Evolutionary conservation across 2,113 vertebrate genomes (phyloP).

Genomic region (Xiphophorus couchianus): DNA sequence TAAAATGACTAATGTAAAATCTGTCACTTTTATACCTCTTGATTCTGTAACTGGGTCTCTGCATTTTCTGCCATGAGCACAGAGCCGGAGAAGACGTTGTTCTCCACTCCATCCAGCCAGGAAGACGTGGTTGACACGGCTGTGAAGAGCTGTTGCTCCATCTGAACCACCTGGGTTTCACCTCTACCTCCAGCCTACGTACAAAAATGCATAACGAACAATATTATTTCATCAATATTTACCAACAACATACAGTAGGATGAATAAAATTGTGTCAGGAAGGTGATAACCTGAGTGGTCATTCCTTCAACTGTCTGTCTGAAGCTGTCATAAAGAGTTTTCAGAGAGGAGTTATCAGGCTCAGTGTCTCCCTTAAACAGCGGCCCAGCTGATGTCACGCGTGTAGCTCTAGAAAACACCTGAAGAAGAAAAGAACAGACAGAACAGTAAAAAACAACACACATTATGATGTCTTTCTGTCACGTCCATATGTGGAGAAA

Average conservation of each 20-base stretch:
- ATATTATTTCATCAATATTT: background rate
- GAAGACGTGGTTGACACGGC: slow-evolving; percentile 84
- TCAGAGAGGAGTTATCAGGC: slow-evolving; percentile 80
- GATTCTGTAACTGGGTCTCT: slow-evolving; percentile 84
- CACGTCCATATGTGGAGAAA: no score
- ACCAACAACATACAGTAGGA: background rate
- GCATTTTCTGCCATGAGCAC: slow-evolving; percentile 84
- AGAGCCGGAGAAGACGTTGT: slow-evolving; percentile 82
- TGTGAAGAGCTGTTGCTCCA: slow-evolving; percentile 88
- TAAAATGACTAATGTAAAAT: background rate
- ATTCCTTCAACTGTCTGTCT: slow-evolving; percentile 84
- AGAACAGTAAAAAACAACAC: background rate
- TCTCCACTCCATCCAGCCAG: slow-evolving; percentile 91
- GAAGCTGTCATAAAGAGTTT: slow-evolving; percentile 82
- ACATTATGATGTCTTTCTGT: background rate
- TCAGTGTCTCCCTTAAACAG: slow-evolving; percentile 82
- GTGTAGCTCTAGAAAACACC: slow-evolving; percentile 85
- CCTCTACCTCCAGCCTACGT: slow-evolving; percentile 64
- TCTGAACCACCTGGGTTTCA: slow-evolving; percentile 70
- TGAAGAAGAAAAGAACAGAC: slow-evolving; percentile 47
- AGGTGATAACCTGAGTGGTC: slow-evolving; percentile 77
- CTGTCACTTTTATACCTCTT: slow-evolving; percentile 81
- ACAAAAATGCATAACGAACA: background rate
- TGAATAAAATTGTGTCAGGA: background rate
- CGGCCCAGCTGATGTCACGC: slow-evolving; percentile 79